phyloP scores from a whole-genome alignment of 2,797 vertebrate species.

The Sphenopsis melanotis region DNA sequence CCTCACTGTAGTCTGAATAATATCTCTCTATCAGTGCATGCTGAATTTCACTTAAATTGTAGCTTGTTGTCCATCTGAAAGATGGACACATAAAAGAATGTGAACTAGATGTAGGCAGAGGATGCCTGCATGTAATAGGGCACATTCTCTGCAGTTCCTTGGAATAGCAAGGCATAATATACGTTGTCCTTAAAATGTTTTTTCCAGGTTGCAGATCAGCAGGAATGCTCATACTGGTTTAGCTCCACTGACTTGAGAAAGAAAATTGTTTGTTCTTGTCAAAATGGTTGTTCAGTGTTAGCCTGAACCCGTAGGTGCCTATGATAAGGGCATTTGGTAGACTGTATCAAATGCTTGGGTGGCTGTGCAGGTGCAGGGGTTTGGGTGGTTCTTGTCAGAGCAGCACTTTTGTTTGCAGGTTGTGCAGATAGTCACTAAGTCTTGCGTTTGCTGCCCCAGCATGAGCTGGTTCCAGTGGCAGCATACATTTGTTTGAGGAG shows the following conservation, averaged over 20 bases:
- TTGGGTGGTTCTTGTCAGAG: not conserved
- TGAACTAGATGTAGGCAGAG: not conserved
- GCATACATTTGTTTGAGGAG: accelerated
- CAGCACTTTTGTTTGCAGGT: not conserved
- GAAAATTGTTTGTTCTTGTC: not conserved
- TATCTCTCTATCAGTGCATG: not conserved
- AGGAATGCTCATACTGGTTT: not conserved
- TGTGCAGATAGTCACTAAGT: not conserved
- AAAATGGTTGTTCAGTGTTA: not conserved
- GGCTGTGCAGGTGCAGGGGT: accelerated
- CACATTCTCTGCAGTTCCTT: not conserved
- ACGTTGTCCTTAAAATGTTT: not conserved
- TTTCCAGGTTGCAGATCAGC: not conserved
- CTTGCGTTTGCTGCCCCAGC: accelerated
- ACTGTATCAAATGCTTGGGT: accelerated
- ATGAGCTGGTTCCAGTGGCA: not conserved
- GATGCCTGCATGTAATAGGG: not conserved
- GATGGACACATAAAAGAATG: too few relatives aligned
- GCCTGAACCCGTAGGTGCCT: accelerated
- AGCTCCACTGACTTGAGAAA: not conserved
- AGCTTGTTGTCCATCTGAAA: not conserved
- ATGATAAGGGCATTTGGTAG: not conserved
- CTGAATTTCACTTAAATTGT: not conserved
- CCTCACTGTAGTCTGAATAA: accelerated
- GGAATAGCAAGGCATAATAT: not conserved